A percentile compares a stretch with the other conserved stretches of the same genome.
Evolutionary conservation across 2,797 vertebrate species (phyloP).

Genomic region (Sebastiscus tertius): DNA sequence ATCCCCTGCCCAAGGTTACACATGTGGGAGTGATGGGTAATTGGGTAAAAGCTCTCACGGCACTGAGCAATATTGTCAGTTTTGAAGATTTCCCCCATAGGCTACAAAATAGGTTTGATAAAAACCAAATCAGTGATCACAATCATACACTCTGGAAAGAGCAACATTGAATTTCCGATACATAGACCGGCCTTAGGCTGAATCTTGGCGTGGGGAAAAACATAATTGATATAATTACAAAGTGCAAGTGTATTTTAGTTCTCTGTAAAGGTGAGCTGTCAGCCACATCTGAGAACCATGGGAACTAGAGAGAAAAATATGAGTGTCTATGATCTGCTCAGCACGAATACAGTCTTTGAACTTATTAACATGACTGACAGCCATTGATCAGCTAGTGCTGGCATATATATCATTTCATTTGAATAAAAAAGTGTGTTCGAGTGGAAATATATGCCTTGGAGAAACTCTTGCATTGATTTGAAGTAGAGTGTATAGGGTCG

Average conservation of each 20-base stretch:
- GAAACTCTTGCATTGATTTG: not conserved
- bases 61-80: not conserved
- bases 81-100: not conserved
- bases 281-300: not conserved
- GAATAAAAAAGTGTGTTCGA: not conserved
- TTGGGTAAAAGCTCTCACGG: not conserved
- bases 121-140: not conserved
- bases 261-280: not conserved
- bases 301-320: not conserved
- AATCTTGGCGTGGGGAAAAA: not conserved
- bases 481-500: too few relatives aligned
- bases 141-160: not conserved
- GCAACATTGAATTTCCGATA: not conserved
- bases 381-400: not conserved
- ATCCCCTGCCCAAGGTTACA: constrained; percentile 4
- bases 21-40: not conserved
- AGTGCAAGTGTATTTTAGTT: not conserved
- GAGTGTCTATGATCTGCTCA: not conserved
- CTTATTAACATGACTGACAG: not conserved
- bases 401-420: not conserved
- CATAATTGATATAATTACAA: not conserved
- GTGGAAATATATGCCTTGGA: not conserved
- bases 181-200: not conserved
- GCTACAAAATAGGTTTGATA: not conserved
- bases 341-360: not conserved